Base-by-base conservation (phyloP, 1,140 invertebrate species). In the Melitaea cinxia region DNA sequence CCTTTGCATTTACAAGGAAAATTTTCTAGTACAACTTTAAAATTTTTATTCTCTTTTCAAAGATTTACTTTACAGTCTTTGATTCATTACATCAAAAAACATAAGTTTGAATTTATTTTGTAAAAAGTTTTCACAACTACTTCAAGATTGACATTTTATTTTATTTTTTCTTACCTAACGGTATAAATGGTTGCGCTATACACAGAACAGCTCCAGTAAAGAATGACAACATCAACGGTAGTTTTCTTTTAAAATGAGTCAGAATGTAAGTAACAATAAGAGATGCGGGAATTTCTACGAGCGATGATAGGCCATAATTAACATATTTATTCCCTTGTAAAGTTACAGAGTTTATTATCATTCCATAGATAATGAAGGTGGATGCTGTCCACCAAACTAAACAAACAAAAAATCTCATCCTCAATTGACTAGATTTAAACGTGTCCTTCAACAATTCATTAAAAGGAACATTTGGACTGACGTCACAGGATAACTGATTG, bases 341-440 rank as follows among this genome's bases (percentile, higher is more conserved):
- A 14, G 94, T 93, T 2, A 95, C 95, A 0, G 95, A 94, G 75
- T 96, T 96, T 4, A 97, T 92, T 0, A 94, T 94, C 23, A 97
- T 73, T 0, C 95, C 96, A 76, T 96, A 97, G 74, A 95, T 96
- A 0, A 96, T 93, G 67, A 96, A 94, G 0, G 94, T 93, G 58
- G 93, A 94, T 0, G 94, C 93, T 1, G 93, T 91, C 94, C 94
- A 96, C 88, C 93, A 95, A 65, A 94, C 92, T 14, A 93, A 93
- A 57, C 94, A 94, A 14, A 93, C 93, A 0, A 94, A 77, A 17
- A 78, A 76, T 53, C 82, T 60, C 37, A 68, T 59, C 10, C 80
- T 64, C 14, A 86, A 56, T 5, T 65, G 61, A 4, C 45, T 73
- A 1, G 82, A 86, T 9, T 55, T 64, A 52, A 86, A 78, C 2